Evolutionary conservation across 1,140 invertebrate genomes (phyloP), one percentile per base, ranked within the genome.

Genomic region (Bathynomus jamesi): DNA sequence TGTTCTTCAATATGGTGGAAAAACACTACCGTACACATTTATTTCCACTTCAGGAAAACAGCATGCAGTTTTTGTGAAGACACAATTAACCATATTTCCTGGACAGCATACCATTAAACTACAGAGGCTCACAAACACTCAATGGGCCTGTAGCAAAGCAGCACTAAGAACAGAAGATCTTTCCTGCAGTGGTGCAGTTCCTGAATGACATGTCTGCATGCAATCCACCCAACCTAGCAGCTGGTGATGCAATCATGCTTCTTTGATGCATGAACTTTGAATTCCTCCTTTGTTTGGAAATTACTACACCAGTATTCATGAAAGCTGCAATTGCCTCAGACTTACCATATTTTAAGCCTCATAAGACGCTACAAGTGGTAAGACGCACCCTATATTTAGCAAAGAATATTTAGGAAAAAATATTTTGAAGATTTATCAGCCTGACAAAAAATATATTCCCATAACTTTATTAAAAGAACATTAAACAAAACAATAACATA

Each of bases 121-220:
- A 27, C 5, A 67, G 25, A 67, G 5, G 31, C 65, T 67, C 5
- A 40, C 65, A 31, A 40, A 67, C 65, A 67, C 65, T 2, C 65
- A 40, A 5, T 67, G 65, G 65, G 28, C 28, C 31, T 67, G 65
- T 40, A 67, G 65, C n/a, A 40, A 67, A n/a, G n/a, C 3, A 4
- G 5, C 65, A 11, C 28, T 40, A 5, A 31, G 28, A 8, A 67
- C 65, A 21, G 65, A 40, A 67, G n/a, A 21, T 67, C 17, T 31
- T 31, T 40, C 27, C 28, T n/a, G 65, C 3, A 40, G 8, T 67
- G 28, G 7, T 31, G 31, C 31, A 67, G n/a, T 31, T 31, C 7
- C 65, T 40, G 3, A 10, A 31, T 4, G 5, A 31, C 7, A 4
- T 65, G 4, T 25, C 4, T 11, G 28, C 21, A n/a, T 3, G 28